Evolutionary conservation across 2,113 vertebrate genomes (phyloP).

Genomic region (Cinclus cinclus): DNA sequence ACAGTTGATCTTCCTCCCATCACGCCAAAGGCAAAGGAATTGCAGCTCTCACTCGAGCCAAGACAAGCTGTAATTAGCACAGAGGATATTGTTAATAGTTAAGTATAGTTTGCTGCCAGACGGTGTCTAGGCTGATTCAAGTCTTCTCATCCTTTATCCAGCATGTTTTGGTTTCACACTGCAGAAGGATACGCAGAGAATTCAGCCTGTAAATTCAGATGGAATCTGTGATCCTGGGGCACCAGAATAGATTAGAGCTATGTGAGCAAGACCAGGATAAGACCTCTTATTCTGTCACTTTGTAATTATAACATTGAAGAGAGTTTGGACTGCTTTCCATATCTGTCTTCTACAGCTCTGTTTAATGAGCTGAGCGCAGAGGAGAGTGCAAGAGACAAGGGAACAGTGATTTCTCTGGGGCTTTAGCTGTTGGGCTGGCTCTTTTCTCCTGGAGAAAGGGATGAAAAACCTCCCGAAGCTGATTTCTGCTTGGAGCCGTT

Average conservation of each 20-base stretch:
- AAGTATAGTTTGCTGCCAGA: constrained; percentile 27
- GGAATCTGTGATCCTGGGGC: neutral
- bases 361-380: neutral
- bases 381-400: neutral
- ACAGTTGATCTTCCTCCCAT: neutral
- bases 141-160: neutral
- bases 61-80: constrained; percentile 47
- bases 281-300: neutral
- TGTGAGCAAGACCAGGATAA: neutral
- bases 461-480: neutral
- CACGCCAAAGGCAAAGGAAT: constrained; percentile 51
- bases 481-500: neutral
- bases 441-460: neutral
- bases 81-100: constrained; percentile 38
- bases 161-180: neutral
- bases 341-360: neutral
- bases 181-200: neutral
- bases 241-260: neutral
- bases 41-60: constrained; percentile 8
- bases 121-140: neutral
- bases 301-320: neutral
- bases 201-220: neutral
- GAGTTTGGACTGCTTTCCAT: neutral
- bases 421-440: neutral
- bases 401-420: neutral